A percentile compares a stretch with the other conserved stretches of the same genome.
phyloP scores from a whole-genome alignment of 2,113 vertebrate genomes.

The Sebastes schlegelii region DNA sequence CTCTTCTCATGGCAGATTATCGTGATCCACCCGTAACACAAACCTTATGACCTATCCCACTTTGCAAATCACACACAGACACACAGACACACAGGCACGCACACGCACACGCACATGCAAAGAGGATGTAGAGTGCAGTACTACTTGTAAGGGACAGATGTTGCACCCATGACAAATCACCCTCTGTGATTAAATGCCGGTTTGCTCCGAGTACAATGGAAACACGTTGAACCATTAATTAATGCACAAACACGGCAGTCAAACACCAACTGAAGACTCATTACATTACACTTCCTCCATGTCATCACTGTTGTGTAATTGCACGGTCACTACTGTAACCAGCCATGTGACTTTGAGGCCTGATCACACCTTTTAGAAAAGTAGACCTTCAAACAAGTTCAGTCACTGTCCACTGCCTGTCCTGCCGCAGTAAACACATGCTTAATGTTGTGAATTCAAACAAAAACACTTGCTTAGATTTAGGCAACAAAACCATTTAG shows the following conservation, averaged over 20 bases:
- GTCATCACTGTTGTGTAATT: slow-evolving; percentile 87
- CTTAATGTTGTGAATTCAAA: too few relatives aligned
- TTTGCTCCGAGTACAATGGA: slow-evolving; percentile 97
- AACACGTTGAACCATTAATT: slow-evolving; percentile 98
- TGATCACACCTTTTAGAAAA: not conserved
- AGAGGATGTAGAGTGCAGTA: slow-evolving; percentile 89
- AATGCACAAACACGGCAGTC: slow-evolving; percentile 90
- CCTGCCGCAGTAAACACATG: too few relatives aligned
- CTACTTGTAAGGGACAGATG: slow-evolving; percentile 97
- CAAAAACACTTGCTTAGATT: too few relatives aligned
- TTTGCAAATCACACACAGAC: slow-evolving; percentile 32
- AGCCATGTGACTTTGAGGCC: slow-evolving; percentile 90
- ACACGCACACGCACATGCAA: slow-evolving; percentile 17
- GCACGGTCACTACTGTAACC: slow-evolving; percentile 89
- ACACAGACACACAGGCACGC: slow-evolving; percentile 1
- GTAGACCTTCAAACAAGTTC: not conserved
- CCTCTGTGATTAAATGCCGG: slow-evolving; percentile 98
- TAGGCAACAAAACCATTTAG: too few relatives aligned
- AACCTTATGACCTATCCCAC: slow-evolving; percentile 21
- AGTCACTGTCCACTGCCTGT: not conserved
- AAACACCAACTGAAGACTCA: slow-evolving; percentile 91
- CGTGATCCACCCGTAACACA: slow-evolving; percentile 10
- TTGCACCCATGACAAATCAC: slow-evolving; percentile 98
- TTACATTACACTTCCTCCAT: slow-evolving; percentile 84
- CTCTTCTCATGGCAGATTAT: slow-evolving; percentile 4